A percentile compares a stretch with the other conserved stretches of the same genome.
Evolutionary conservation across 2,888 invertebrate species (phyloP).

Genomic region (Coelopa pilipes): DNA sequence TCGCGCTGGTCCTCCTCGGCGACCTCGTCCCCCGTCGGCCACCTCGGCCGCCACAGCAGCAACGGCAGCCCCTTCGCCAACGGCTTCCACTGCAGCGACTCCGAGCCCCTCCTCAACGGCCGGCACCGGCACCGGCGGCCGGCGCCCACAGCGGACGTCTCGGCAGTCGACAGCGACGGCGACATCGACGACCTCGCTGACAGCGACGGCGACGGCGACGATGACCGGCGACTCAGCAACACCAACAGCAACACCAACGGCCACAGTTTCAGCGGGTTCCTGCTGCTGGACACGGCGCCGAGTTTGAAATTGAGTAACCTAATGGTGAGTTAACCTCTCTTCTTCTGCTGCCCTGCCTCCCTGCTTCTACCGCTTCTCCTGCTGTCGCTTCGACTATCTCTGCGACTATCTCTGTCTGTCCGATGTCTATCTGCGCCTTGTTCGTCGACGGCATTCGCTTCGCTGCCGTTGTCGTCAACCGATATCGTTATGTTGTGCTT

Average conservation of each 20-base stretch:
- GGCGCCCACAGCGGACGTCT: conserved; percentile 35
- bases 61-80: conserved; percentile 22
- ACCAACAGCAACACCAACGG: conserved; percentile 43
- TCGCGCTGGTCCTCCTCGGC: conserved; percentile 59
- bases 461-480: not conserved
- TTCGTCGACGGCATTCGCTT: not conserved
- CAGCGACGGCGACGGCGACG: conserved; percentile 21
- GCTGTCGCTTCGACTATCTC: conserved; percentile 4
- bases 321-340: conserved; percentile 60
- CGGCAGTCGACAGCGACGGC: conserved; percentile 43
- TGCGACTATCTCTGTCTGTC: not conserved
- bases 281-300: conserved; percentile 62
- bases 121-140: conserved; percentile 45
- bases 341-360: not conserved
- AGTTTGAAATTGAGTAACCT: conserved; percentile 67
- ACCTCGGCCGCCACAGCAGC: conserved; percentile 31
- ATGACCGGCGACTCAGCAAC: conserved; percentile 43
- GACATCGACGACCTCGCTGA: conserved; percentile 50
- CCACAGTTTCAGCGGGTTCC: conserved; percentile 51
- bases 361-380: not conserved
- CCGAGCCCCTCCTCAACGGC: conserved; percentile 47
- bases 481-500: too few relatives aligned
- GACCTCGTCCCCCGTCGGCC: conserved; percentile 42
- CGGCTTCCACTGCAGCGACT: conserved; percentile 31
- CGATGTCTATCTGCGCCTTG: not conserved